Base-by-base conservation (phyloP, 2,797 vertebrate genomes). In the Etheostoma perlongum region DNA sequence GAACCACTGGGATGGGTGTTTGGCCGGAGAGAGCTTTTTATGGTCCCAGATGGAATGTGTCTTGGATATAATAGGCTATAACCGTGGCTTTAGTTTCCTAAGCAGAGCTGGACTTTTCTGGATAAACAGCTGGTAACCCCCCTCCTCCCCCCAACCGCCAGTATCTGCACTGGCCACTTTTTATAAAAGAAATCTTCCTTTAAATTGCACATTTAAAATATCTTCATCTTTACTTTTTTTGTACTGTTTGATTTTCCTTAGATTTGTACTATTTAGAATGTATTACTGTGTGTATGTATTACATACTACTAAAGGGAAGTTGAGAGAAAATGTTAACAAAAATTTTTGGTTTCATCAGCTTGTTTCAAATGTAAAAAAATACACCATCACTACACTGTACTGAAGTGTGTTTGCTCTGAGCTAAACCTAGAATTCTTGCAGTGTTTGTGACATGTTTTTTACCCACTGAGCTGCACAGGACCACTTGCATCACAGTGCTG, bases 1-100 rank as follows among this genome's bases (percentile, higher is more conserved):
- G 59, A 83, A 82, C 86, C 87, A 2, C 81, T 74, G 55, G 55
- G 79, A 58, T 40, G 10, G 85, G 65, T 85, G 65, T 72, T 78
- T 69, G 77, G 77, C 65, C 21, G 66, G 64, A 66, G 60, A 61
- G 72, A 72, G 58, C 47, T 83, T 87, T 78, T 83, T 75, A 21
- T 53, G 76, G 79, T 70, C 72, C 53, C 53, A 77, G 75, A 67
- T 84, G 89, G 82, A 81, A 81, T 79, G 67, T 52, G 58, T 58
- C 66, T 61, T 74, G 68, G 63, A 74, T 67, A 49, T 33, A 76
- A 63, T 18, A 68, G 66, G 40, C 70, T 68, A 30, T 30, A 62
- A 85, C 66, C 10, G 1, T 19, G 59, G 65, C 19, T 55, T 2
- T 49, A 49, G 48, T 61, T 85, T 72, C 69, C 42, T 67, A 58